Conservation (phyloP, 2,113 vertebrate genomes). For the Serinus canaria region DNA sequence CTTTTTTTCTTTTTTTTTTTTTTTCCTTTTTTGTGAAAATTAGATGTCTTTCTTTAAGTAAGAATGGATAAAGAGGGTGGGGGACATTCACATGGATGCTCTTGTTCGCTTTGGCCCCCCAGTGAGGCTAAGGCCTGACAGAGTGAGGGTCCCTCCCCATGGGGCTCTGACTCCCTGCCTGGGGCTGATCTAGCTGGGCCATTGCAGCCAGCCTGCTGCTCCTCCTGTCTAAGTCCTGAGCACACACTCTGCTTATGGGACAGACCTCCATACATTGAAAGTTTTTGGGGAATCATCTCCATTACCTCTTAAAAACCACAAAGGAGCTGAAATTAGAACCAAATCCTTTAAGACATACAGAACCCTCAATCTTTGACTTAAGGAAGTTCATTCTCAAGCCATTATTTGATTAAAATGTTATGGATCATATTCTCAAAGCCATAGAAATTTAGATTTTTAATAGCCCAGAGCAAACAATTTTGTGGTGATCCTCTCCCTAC, state of each 20-base stretch:
- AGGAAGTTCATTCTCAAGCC: background rate
- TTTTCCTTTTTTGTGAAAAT: background rate
- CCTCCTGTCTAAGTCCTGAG: background rate
- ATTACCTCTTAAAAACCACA: background rate
- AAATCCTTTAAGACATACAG: background rate
- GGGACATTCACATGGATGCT: background rate
- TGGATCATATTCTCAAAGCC: background rate
- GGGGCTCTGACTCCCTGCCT: background rate
- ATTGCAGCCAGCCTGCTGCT: background rate
- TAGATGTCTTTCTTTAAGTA: background rate
- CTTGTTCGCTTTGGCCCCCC: background rate
- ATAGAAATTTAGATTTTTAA: background rate
- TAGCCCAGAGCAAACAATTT: background rate
- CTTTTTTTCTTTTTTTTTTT: background rate
- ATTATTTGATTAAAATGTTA: background rate
- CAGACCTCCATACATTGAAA: background rate
- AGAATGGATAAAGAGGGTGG: background rate
- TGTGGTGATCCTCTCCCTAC: background rate
- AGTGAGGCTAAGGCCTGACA: background rate
- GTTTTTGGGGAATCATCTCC: background rate
- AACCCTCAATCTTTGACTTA: background rate
- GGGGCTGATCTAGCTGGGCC: background rate
- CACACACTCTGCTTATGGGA: background rate
- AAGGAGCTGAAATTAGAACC: background rate
- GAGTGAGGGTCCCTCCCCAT: background rate